Conservation (phyloP, 2,888 invertebrate species). For the Cerastis leucographa region DNA sequence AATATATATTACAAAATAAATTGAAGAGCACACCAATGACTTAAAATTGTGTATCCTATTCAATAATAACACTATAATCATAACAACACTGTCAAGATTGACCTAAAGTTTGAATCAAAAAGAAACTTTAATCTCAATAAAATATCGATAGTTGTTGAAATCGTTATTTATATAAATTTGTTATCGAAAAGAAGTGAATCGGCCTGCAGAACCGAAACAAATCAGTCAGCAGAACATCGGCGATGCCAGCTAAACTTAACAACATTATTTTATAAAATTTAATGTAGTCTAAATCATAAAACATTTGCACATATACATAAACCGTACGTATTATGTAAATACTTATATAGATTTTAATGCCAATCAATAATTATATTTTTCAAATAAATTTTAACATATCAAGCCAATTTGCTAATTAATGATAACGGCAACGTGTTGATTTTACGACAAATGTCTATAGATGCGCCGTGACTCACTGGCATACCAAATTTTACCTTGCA, state of each 20-base stretch:
- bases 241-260: slow-evolving; percentile 59
- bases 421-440: slow-evolving; percentile 17
- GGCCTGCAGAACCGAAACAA: slow-evolving; percentile 23
- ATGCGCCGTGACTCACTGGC: slow-evolving; percentile 34
- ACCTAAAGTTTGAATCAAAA: neutral
- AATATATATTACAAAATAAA: neutral
- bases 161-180: neutral
- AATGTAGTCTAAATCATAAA: slow-evolving; percentile 54
- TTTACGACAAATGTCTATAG: slow-evolving; percentile 27
- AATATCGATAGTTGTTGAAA: neutral
- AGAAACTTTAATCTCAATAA: neutral
- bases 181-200: slow-evolving; percentile 27
- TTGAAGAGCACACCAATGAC: neutral
- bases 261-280: slow-evolving; percentile 54
- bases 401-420: slow-evolving; percentile 64
- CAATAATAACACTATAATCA: neutral
- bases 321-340: slow-evolving; percentile 49
- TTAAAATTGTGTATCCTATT: neutral
- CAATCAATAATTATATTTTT: slow-evolving; percentile 56
- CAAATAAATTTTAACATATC: slow-evolving; percentile 58
- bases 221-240: slow-evolving; percentile 19
- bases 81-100: neutral
- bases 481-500: slow-evolving; percentile 15
- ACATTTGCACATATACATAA: slow-evolving; percentile 62
- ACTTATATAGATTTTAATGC: slow-evolving; percentile 58